These are phyloP conservation scores for Columba janthina DNA, from an alignment of 2,113 vertebrate species.

Conservation along the genomic window DNA sequence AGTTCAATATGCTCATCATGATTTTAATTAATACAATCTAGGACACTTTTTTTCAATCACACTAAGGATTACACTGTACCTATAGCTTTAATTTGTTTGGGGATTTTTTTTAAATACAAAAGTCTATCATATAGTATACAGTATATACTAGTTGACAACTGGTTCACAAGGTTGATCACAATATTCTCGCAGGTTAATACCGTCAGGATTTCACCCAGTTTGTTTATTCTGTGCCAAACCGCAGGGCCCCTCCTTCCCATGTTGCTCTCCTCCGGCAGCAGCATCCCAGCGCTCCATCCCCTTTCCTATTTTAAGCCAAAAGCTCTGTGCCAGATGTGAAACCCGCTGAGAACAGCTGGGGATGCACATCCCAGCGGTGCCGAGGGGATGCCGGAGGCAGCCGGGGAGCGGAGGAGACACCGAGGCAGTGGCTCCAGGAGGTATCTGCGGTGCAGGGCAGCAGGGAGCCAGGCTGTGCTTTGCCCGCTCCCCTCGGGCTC, in stretches of 20 bases:
- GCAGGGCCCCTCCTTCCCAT: not conserved
- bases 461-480: not conserved
- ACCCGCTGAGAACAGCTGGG: not conserved
- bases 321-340: not conserved
- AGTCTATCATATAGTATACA: constrained; percentile 61
- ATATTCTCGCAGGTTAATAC: constrained; percentile 56
- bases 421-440: not conserved
- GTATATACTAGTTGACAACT: constrained; percentile 55
- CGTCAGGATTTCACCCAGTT: constrained; percentile 18
- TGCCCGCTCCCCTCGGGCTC: not conserved
- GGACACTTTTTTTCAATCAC: constrained; percentile 62
- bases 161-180: constrained; percentile 64
- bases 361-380: not conserved
- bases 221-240: not conserved
- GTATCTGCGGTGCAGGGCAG: not conserved
- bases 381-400: not conserved
- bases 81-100: constrained; percentile 53
- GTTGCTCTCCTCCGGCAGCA: not conserved
- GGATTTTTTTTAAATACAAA: constrained; percentile 54
- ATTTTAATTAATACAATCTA: constrained; percentile 70
- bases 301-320: not conserved
- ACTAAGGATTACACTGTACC: constrained; percentile 61
- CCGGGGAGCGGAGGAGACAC: fast-evolving
- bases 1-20: constrained; percentile 69
- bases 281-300: not conserved